Base-by-base conservation (phyloP, 2,888 invertebrate genomes). In the Stictocephala bisonia region DNA sequence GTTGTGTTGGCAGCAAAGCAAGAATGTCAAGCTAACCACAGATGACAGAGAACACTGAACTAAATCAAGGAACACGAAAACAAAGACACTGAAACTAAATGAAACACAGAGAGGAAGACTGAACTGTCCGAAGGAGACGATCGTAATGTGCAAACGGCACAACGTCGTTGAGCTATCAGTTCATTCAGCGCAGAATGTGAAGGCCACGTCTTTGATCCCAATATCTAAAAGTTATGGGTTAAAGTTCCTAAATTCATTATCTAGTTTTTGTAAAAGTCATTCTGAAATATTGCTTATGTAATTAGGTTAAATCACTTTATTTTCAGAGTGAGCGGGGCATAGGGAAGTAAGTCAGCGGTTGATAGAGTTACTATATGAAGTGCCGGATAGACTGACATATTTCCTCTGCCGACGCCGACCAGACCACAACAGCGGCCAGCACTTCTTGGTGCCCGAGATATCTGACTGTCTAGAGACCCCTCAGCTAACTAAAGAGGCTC, bases 341-440 rank as follows among this genome's bases (percentile, higher is more conserved):
- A 86, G 87, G 70, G 94, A 94, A 79, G 87, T 97, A 64, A 90
- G 92, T 1, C 92, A 94, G 77, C 88, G 97, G 71, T 86, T 98
- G 80, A 86, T 90, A 29, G 96, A 97, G 84, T 90, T 94, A 80
- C 94, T 96, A 85, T 97, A 95, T 85, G 97, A 97, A 85, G 91
- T 98, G 0, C 96, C 97, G 13, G 98, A 99, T 85, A 90, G 95
- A 76, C 88, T 99, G 79, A 93, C 95, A 29, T 90, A 91, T 84
- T 97, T 93, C 86, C 88, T 99, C 79, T 95, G 95, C 81, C 92
- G 93, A 72, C 89, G 92, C 79, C 91, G 91, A 83, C 96, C 97
- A 0, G 94, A 95, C 84, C 97, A 97, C 85, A 85, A 87, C 82
- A 86, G 83, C 79, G 93, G 93, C 0, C 89, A 93, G 48, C 97